Base-by-base conservation (phyloP, 2,113 vertebrate species). In the Rhineura floridana region DNA sequence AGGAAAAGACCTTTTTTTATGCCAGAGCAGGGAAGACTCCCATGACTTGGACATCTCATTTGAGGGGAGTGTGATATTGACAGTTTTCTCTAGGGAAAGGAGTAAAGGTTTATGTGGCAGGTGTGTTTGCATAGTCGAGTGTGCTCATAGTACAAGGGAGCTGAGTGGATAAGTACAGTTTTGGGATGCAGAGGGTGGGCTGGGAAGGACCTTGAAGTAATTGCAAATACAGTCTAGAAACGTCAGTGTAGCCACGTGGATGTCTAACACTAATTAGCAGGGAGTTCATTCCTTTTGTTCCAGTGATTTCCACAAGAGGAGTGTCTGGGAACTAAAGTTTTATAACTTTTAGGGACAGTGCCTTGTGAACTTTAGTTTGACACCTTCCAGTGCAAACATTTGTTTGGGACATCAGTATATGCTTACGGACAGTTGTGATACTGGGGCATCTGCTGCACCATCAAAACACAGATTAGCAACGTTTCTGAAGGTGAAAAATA, bases 361-460 rank as follows among this genome's bases (percentile, higher is more conserved):
- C 42, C 67, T 86, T n/a, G 9, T 55, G 46, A 73, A 80, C 30
- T 2, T 76, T 33, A 81, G 4, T 76, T 86, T 89, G 62, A 85
- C 19, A 42, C 76, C 80, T 92, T 91, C 48, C 79, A 0, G 65
- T 87, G n/a, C 30, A 72, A 25, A 0, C 89, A 80, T 88, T 11
- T 30, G 7, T 90, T 88, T 78, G 72, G 36, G 48, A 44, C 3
- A 19, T 79, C 87, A 84, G 5, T 63, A 3, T 78, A 12, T 11
- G 52, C 39, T 86, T 87, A 83, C 70, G 88, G 63, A 48, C 83
- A 81, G 52, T 76, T 78, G 4, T 39, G 13, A 48, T 80, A 73
- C 42, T 55, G 79, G 72, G n/a, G 39, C 15, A 4, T 72, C 13
- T 69, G 0, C 75, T 88, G 19, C 62, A 9, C 73, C 84, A 75